Evolutionary conservation across 2,797 vertebrate genomes (phyloP), one percentile per base, ranked within the genome.

Genomic region (Megalops cyprinoides): DNA sequence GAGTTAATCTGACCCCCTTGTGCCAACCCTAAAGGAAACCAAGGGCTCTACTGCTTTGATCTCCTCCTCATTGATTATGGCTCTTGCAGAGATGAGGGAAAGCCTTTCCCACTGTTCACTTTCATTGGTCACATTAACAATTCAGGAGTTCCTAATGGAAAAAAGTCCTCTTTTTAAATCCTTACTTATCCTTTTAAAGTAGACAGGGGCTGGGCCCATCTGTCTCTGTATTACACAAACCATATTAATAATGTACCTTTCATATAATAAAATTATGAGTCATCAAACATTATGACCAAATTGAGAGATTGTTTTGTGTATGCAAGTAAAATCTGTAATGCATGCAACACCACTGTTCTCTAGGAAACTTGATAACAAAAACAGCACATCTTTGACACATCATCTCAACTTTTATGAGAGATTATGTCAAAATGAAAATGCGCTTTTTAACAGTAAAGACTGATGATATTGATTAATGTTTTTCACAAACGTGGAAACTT

Each of bases 121-220:
- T 93, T 94, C 90, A 94, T 92, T 93, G 90, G 86, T 44, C 67
- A 75, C 86, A 94, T 95, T 92, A 95, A 95, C 93, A 89, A 94
- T 95, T 89, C 85, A 94, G 90, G 85, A 85, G 82, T 86, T 91
- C 88, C 89, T 91, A 91, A 91, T 90, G 89, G 85, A 82, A 87
- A 81, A 83, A 74, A 69, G 44, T 91, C 82, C 82, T 86, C 89
- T 90, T 92, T 74, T 88, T 86, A 84, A 83, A 89, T 89, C 88
- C 87, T 86, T 69, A 83, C 81, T 88, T 65, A 67, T 74, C 48
- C 46, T 49, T 78, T 76, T 56, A 75, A 56, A 74, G 28, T 37
- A 9, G 31, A 46, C n/a, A 44, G 3, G 44, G 48, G 74, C 69
- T 46, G 62, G 44, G 15, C 23, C 44, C 79, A 67, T 51, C 37